Conservation (phyloP, 30 jellyfish, hydroid and myxozoan genomes). For the Sanderia malayensis region DNA sequence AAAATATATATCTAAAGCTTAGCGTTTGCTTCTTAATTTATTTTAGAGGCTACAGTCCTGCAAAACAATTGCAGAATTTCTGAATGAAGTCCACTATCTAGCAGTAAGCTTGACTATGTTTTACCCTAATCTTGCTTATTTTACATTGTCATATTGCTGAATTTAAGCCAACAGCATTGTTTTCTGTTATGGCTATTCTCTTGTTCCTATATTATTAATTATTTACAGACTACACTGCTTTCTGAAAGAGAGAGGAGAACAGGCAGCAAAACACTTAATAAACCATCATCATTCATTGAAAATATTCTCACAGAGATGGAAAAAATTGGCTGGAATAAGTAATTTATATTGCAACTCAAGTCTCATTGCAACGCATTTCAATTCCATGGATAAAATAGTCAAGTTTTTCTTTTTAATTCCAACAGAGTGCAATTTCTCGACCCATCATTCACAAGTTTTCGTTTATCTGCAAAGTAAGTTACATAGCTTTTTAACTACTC, state of each 20-base stretch:
- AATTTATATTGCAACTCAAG: not conserved
- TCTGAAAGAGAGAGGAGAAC: constrained; percentile 7
- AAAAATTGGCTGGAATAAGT: constrained; percentile 46
- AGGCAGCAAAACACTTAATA: not conserved
- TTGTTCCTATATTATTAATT: no score
- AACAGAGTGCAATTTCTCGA: constrained; percentile 19
- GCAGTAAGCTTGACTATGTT: no score
- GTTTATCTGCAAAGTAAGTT: constrained; percentile 32
- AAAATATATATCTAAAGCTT: no score
- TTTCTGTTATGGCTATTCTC: no score
- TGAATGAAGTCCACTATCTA: no score
- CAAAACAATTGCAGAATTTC: no score
- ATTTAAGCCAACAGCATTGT: no score
- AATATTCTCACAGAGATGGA: constrained; percentile 28
- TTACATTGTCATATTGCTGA: no score
- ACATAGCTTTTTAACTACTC: not conserved
- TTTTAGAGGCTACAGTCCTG: no score
- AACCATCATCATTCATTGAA: not conserved
- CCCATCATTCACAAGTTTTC: constrained; percentile 14
- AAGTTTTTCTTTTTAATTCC: not conserved
- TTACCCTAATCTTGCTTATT: no score
- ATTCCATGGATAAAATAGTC: not conserved
- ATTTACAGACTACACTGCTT: constrained; percentile 10
- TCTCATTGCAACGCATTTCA: not conserved
- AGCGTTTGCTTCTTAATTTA: no score